Evolutionary conservation across 1,140 invertebrate genomes (phyloP).

Genomic region (Musca vetustissima): DNA sequence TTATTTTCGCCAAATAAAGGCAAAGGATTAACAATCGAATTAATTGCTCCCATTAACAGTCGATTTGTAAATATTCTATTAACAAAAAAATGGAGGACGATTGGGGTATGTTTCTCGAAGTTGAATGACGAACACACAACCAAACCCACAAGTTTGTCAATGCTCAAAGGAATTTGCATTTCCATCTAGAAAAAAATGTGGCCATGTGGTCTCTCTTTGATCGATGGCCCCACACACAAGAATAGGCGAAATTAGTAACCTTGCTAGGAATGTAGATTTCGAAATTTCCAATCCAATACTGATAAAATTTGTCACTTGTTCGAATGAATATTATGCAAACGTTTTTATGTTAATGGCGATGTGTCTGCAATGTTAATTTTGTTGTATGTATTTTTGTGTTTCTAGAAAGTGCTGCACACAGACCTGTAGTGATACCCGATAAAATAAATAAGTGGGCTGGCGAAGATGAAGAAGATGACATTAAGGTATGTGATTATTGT

Average conservation of each 20-base stretch:
- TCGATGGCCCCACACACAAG: background rate
- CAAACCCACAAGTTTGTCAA: background rate
- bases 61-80: background rate
- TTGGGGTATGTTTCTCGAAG: constrained; percentile 46
- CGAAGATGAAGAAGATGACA: constrained; percentile 82
- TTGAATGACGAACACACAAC: background rate
- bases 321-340: constrained; percentile 24
- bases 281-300: background rate
- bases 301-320: constrained; percentile 2
- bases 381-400: constrained; percentile 22
- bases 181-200: constrained; percentile 9
- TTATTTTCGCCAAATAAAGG: constrained; percentile 20
- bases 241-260: background rate
- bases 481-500: constrained; percentile 66
- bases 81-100: constrained; percentile 46
- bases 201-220: constrained; percentile 10
- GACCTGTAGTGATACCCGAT: constrained; percentile 42
- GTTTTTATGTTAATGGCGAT: constrained; percentile 24
- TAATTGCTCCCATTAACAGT: background rate
- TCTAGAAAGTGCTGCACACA: constrained; percentile 48
- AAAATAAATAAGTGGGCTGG: constrained; percentile 79
- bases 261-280: background rate
- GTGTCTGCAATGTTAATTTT: constrained; percentile 27
- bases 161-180: constrained; percentile 22
- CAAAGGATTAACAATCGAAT: background rate